Conservation (phyloP, 92 coral and sea anemone genomes). For the Blastomussa wellsi region DNA sequence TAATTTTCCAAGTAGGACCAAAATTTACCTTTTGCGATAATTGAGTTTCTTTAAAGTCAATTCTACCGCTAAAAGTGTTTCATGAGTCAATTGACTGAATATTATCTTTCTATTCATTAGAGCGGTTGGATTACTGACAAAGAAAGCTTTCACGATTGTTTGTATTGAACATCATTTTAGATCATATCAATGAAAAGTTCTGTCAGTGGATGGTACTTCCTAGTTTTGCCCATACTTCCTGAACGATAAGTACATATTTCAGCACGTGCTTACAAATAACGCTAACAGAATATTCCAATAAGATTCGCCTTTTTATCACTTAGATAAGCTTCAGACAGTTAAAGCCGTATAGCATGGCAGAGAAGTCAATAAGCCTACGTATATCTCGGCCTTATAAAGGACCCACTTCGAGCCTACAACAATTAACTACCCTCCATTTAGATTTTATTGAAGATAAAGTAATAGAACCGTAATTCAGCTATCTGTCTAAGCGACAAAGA, state of each 20-base stretch:
- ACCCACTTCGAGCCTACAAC: background rate
- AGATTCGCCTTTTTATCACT: slow-evolving; percentile 7
- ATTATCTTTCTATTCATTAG: slow-evolving; percentile 17
- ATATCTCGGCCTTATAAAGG: background rate
- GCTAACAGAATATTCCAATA: slow-evolving; percentile 6
- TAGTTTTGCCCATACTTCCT: background rate
- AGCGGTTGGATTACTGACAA: slow-evolving; percentile 10
- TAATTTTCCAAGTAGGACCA: background rate
- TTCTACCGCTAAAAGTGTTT: background rate
- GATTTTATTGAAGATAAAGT: slow-evolving; percentile 3
- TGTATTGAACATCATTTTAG: background rate
- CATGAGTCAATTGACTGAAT: background rate
- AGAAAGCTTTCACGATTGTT: slow-evolving; percentile 4
- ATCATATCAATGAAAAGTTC: slow-evolving; percentile 4
- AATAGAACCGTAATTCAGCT: slow-evolving; percentile 3
- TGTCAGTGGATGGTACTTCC: slow-evolving; percentile 24
- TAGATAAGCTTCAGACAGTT: slow-evolving; percentile 4
- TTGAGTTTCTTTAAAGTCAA: background rate
- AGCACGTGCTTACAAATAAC: background rate
- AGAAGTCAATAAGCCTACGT: background rate
- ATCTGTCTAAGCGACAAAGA: slow-evolving; percentile 1
- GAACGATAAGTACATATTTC: background rate
- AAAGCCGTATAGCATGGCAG: background rate
- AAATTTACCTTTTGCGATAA: background rate
- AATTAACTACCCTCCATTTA: background rate